Evolutionary conservation across 2,797 vertebrate genomes (phyloP).

Genomic region (Lycodopsis pacificus): DNA sequence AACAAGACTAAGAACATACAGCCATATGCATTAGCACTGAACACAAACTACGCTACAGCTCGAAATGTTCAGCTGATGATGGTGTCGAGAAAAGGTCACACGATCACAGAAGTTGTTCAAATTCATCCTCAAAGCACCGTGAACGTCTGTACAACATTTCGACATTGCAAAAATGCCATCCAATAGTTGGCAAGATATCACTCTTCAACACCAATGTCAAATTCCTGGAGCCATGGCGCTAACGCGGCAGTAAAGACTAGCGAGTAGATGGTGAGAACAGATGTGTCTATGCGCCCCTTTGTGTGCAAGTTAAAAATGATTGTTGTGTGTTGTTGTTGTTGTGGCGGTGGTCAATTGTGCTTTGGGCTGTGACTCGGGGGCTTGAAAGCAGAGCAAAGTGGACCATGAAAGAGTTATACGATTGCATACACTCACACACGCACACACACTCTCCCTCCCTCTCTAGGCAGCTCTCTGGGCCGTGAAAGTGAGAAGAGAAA

Average conservation of each 20-base stretch:
- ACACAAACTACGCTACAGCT: background rate
- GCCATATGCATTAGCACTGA: background rate
- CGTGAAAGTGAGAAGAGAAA: conserved; percentile 74
- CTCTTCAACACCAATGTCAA: background rate
- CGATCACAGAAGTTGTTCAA: background rate
- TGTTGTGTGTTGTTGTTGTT: conserved; percentile 22
- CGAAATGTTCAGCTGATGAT: background rate
- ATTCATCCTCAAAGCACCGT: background rate
- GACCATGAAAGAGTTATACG: conserved; percentile 74
- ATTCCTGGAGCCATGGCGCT: background rate
- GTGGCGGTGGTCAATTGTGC: conserved; percentile 52
- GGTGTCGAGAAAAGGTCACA: background rate
- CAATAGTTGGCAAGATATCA: background rate
- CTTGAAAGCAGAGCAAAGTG: conserved; percentile 70
- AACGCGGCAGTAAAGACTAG: background rate
- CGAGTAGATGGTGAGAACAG: background rate
- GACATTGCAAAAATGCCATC: background rate
- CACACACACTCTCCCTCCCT: conserved; percentile 40
- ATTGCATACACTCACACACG: conserved; percentile 36
- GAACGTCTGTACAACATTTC: background rate
- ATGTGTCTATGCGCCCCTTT: background rate
- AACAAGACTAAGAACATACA: background rate
- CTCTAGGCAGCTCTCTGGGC: conserved; percentile 68
- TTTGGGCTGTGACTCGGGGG: conserved; percentile 52
- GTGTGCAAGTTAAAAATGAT: conserved; percentile 28